These are phyloP conservation scores for Parazoanthus atlanticus DNA, from an alignment of 92 coral and sea anemone genomes.

Conservation along the genomic window DNA sequence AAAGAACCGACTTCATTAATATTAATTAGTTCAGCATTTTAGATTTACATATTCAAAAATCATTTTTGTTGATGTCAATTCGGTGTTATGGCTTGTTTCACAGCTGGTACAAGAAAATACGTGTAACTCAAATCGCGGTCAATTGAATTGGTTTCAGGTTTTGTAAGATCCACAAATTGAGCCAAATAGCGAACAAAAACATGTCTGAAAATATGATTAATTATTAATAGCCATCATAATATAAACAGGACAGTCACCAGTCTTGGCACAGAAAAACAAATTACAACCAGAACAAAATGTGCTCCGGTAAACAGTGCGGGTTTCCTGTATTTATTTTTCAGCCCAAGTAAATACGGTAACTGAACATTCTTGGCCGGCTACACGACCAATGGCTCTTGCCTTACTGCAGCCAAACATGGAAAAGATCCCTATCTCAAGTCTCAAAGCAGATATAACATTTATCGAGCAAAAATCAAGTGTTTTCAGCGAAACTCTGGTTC, in stretches of 20 bases:
- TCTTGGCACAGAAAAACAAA: conserved; percentile 22
- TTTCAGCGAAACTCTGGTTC: not conserved
- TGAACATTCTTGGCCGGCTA: not conserved
- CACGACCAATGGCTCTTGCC: not conserved
- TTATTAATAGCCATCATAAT: not conserved
- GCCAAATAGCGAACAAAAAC: not conserved
- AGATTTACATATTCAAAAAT: not conserved
- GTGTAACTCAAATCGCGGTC: not conserved
- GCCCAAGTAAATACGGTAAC: not conserved
- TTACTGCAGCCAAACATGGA: not conserved
- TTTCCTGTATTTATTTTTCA: too few relatives aligned
- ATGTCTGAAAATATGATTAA: not conserved
- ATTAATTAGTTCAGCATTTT: not conserved
- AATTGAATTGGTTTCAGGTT: not conserved
- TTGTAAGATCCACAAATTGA: not conserved
- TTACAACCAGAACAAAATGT: not conserved
- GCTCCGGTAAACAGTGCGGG: not conserved
- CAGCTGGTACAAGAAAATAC: not conserved
- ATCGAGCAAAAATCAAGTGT: not conserved
- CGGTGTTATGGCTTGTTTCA: too few relatives aligned
- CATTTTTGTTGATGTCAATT: not conserved
- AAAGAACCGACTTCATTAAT: not conserved
- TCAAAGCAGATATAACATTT: not conserved
- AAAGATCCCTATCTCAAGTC: not conserved
- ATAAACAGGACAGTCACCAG: not conserved